These are phyloP conservation scores for Peromyscus polionotus DNA, from an alignment of 2,113 vertebrate species.

Conservation along the genomic window DNA sequence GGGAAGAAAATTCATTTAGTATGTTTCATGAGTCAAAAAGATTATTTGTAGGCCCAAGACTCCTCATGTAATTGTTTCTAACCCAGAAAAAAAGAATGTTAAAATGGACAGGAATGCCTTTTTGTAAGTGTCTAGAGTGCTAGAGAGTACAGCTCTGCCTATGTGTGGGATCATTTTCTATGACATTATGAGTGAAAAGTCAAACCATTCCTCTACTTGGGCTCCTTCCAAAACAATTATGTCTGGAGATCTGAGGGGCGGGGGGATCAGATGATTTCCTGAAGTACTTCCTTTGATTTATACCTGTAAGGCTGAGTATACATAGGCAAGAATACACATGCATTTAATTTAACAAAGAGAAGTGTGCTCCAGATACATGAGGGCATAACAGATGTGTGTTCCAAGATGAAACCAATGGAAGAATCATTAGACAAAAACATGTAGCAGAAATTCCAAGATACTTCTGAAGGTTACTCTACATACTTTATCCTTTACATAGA, in stretches of 20 bases:
- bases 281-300: conserved; percentile 67
- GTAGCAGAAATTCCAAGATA: not conserved
- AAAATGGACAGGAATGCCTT: not conserved
- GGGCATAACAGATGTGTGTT: not conserved
- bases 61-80: conserved; percentile 15
- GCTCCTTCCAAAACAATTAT: conserved; percentile 48
- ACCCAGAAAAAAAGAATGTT: not conserved
- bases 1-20: not conserved
- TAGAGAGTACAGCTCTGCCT: not conserved
- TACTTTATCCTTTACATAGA: not conserved
- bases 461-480: conserved; percentile 37
- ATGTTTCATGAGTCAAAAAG: not conserved
- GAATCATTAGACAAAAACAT: not conserved
- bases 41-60: not conserved
- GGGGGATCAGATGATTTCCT: conserved; percentile 41
- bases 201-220: conserved; percentile 38
- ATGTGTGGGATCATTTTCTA: conserved; percentile 54
- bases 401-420: not conserved
- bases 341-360: conserved; percentile 53
- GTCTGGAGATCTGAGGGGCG: not conserved
- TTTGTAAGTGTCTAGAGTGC: not conserved
- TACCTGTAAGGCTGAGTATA: conserved; percentile 44
- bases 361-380: not conserved
- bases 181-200: conserved; percentile 46
- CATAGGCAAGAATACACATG: conserved; percentile 31